phyloP scores from a whole-genome alignment of 1,140 invertebrate genomes.

The Drosophila bocki region DNA sequence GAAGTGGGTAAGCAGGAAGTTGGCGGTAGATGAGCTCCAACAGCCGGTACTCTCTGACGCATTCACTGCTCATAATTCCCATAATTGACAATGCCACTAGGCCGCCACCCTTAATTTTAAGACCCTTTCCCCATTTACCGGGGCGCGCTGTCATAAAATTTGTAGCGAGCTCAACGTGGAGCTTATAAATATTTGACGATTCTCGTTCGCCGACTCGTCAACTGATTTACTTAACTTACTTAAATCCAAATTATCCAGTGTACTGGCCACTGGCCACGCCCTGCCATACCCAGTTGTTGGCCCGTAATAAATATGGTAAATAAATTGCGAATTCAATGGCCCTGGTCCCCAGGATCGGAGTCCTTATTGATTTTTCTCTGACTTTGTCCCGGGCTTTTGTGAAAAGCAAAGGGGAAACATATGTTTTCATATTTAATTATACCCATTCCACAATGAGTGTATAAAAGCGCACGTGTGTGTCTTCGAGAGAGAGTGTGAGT shows the following conservation, averaged over 20 bases:
- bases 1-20: conserved; percentile 3
- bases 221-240: conserved; percentile 72
- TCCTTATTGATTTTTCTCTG: conserved; percentile 72
- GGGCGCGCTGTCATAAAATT: conserved; percentile 50
- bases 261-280: conserved; percentile 14
- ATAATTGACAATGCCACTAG: conserved; percentile 59
- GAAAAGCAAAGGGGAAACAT: conserved; percentile 73
- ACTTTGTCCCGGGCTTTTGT: conserved; percentile 27
- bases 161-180: conserved; percentile 43
- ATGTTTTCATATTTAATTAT: conserved; percentile 81
- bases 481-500: neutral
- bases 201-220: conserved; percentile 53
- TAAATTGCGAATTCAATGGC: conserved; percentile 44
- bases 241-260: conserved; percentile 71
- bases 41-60: conserved; percentile 47
- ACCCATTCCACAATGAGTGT: conserved; percentile 55
- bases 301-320: conserved; percentile 58
- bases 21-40: conserved; percentile 33
- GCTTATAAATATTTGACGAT: conserved; percentile 74
- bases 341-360: conserved; percentile 33
- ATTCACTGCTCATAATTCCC: conserved; percentile 58
- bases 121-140: conserved; percentile 14
- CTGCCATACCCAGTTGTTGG: conserved; percentile 1
- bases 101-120: conserved; percentile 17
- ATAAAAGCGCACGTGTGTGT: conserved; percentile 31